Base-by-base conservation (phyloP, 2,113 vertebrate genomes). In the Thamnaconus septentrionalis region DNA sequence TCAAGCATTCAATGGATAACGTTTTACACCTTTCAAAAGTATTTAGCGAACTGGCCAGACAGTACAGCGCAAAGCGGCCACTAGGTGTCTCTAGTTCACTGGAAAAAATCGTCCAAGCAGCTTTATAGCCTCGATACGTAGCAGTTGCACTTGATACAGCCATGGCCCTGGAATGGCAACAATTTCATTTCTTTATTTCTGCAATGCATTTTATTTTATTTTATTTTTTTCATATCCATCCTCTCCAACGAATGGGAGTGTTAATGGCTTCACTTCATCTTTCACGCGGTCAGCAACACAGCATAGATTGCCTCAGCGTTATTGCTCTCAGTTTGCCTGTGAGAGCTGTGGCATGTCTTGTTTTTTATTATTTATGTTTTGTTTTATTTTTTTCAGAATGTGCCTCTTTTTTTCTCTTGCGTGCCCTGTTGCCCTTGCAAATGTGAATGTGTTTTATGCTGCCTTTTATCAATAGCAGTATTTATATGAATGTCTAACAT, bases 151-250 rank as follows among this genome's bases (percentile, higher is more conserved):
- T 68, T 9, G 49, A 53, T 61, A 48, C 49, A 72, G 31, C 49
- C 41, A 41, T 69, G 68, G 56, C 80, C 80, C 76, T 83, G 83
- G 78, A 86, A 83, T 53, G 76, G 41, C 40, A 61, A 76, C 65
- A 64, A 79, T 59, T 56, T 77, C 46, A 59, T 55, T 54, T 71
- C 46, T 72, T 82, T 49, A 49, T 65, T 61, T 78, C 31, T 78
- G 49, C 53, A 61, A 40, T 67, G 41, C 73, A 8, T 8, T 73
- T 68, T 53, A 31, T 31, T 31, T 31, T 1, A 31, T 71, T 67
- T 71, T 18, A 31, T 56, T 73, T 44, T 51, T 12, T 62, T 41
- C 44, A 45, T 5, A 62, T 70, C 6, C 4, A 0, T 71, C 41
- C 48, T 71, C 71, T 82, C 51, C 46, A 75, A 6, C 42, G 31